Conservation (phyloP, 2,888 invertebrate species). For the Desoria tigrina region DNA sequence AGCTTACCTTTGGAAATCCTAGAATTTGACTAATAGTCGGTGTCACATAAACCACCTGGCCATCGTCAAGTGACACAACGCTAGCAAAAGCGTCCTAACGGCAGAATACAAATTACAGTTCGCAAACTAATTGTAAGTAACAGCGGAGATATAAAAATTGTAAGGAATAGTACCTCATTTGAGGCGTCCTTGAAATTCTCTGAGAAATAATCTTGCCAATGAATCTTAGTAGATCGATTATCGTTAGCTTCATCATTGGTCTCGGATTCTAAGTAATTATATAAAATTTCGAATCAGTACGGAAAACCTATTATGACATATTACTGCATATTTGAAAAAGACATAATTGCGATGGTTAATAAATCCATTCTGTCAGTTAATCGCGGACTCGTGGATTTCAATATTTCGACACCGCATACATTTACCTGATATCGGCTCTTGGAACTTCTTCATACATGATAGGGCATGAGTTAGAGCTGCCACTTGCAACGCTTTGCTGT, state of each 20-base stretch:
- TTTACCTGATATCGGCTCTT: slow-evolving; percentile 44
- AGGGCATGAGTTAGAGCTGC: slow-evolving; percentile 55
- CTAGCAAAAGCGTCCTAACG: slow-evolving; percentile 77
- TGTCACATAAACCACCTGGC: slow-evolving; percentile 75
- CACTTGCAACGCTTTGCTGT: slow-evolving; percentile 54
- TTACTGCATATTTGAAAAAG: background rate
- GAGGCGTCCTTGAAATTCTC: slow-evolving; percentile 32
- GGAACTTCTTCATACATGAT: slow-evolving; percentile 53
- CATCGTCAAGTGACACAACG: slow-evolving; percentile 80
- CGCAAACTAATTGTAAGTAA: background rate
- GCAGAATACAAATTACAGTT: slow-evolving; percentile 42
- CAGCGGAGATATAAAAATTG: too few relatives aligned
- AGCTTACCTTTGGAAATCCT: slow-evolving; percentile 78
- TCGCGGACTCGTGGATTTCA: too few relatives aligned
- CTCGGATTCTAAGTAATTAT: slow-evolving; percentile 18
- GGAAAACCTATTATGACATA: background rate
- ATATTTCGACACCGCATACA: too few relatives aligned
- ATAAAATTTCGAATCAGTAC: background rate
- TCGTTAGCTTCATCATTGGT: slow-evolving; percentile 26
- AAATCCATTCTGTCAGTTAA: too few relatives aligned
- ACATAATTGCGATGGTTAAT: too few relatives aligned
- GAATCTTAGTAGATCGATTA: background rate
- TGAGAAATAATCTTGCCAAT: slow-evolving; percentile 37
- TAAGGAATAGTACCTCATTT: slow-evolving; percentile 1
- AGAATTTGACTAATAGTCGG: slow-evolving; percentile 68